phyloP scores from a whole-genome alignment of 2,888 invertebrate genomes.

The Toxonevra muliebris region DNA sequence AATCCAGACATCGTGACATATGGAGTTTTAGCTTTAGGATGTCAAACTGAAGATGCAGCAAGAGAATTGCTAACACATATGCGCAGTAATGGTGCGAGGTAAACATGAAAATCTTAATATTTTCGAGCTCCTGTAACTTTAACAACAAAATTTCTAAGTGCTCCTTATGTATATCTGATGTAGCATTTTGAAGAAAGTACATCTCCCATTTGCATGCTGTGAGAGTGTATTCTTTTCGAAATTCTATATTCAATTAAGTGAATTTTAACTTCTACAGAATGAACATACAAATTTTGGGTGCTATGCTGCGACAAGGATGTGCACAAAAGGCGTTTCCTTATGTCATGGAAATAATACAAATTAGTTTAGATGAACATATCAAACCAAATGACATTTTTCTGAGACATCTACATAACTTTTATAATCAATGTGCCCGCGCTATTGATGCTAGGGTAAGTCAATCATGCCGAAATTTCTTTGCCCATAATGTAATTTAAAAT shows the following conservation, averaged over 20 bases:
- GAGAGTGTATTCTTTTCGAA: too few relatives aligned
- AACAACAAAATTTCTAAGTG: too few relatives aligned
- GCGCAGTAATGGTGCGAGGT: slow-evolving; percentile 74
- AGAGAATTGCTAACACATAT: slow-evolving; percentile 75
- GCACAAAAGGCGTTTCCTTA: slow-evolving; percentile 71
- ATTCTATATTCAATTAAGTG: too few relatives aligned
- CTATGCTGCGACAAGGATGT: slow-evolving; percentile 76
- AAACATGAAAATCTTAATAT: slow-evolving; percentile 37
- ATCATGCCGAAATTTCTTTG: neutral
- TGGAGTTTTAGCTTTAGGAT: slow-evolving; percentile 84
- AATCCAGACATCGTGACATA: slow-evolving; percentile 83
- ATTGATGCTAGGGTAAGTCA: slow-evolving; percentile 67
- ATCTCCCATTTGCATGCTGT: neutral
- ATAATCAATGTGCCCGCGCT: slow-evolving; percentile 68
- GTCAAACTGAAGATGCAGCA: slow-evolving; percentile 73
- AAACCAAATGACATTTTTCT: slow-evolving; percentile 72
- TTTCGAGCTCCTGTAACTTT: neutral
- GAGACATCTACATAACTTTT: slow-evolving; percentile 72
- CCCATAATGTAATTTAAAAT: neutral
- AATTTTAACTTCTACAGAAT: slow-evolving; percentile 65
- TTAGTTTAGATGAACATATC: slow-evolving; percentile 71
- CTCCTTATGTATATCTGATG: too few relatives aligned
- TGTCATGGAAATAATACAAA: slow-evolving; percentile 74
- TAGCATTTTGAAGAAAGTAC: too few relatives aligned
- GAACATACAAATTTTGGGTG: slow-evolving; percentile 79